A percentile compares a stretch with the other conserved stretches of the same genome.
Evolutionary conservation across 1,140 invertebrate genomes (phyloP).

Genomic region (Diachasma alloeum): DNA sequence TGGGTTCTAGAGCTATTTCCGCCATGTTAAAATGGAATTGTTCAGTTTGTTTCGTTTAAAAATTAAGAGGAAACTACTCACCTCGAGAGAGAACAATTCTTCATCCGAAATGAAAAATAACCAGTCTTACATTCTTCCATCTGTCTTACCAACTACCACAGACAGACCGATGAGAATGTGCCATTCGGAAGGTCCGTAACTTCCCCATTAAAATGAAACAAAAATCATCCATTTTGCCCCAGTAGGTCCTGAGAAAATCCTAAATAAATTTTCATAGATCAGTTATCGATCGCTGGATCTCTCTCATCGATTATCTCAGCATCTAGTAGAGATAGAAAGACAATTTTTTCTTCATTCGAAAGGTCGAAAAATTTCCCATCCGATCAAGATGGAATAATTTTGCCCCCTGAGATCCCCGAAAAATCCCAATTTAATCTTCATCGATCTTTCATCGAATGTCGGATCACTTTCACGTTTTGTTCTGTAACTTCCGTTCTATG

Average conservation of each 20-base stretch:
- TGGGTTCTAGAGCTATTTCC: not conserved
- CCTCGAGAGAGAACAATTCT: not conserved
- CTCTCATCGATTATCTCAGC: no score
- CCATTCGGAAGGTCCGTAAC: not conserved
- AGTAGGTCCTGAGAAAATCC: not conserved
- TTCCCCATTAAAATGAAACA: not conserved
- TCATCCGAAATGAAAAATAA: not conserved
- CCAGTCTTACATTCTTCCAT: not conserved
- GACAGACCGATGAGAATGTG: not conserved
- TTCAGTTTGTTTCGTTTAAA: not conserved
- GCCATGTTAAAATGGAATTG: not conserved
- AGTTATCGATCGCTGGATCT: no score
- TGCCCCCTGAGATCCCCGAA: no score
- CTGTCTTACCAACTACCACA: not conserved
- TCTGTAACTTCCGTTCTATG: no score
- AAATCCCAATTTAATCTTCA: no score
- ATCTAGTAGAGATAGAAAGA: no score
- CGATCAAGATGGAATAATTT: not conserved
- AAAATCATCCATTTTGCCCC: not conserved
- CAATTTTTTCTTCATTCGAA: not conserved
- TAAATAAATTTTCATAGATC: no score
- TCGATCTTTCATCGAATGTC: no score
- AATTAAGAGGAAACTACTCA: not conserved
- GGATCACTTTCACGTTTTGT: no score
- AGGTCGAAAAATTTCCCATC: not conserved